Evolutionary conservation across 2,888 invertebrate genomes (phyloP).

Genomic region (Fissipunctia ypsillon): DNA sequence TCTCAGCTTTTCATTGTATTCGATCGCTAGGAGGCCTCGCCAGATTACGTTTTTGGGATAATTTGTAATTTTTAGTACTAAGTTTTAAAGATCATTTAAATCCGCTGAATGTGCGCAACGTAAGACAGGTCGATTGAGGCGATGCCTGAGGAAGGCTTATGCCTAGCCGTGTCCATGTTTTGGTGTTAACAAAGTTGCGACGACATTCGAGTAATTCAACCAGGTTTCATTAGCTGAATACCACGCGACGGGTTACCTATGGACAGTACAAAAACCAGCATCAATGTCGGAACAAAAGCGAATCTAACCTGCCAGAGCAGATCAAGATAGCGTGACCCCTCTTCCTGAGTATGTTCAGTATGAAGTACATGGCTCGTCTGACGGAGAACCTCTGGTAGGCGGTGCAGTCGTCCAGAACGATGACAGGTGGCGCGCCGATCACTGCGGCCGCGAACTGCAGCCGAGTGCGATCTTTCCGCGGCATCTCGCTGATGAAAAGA

Average conservation of each 20-base stretch:
- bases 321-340: conserved; percentile 80
- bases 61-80: neutral
- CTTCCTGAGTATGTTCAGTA: conserved; percentile 76
- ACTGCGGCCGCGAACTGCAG: conserved; percentile 82
- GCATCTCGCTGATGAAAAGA: conserved; percentile 60
- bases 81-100: neutral
- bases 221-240: neutral
- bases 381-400: conserved; percentile 80
- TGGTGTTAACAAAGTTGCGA: neutral
- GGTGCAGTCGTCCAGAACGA: conserved; percentile 83
- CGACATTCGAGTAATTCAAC: neutral
- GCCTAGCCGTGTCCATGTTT: neutral
- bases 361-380: conserved; percentile 80
- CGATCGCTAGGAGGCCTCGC: neutral
- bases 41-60: neutral
- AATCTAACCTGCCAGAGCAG: conserved; percentile 76
- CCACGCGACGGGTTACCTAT: neutral
- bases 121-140: neutral
- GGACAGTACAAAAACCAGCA: neutral
- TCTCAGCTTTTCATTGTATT: conserved; percentile 18
- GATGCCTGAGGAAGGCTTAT: neutral
- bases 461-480: conserved; percentile 62
- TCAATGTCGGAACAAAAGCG: neutral
- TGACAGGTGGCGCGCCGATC: conserved; percentile 80
- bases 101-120: neutral